Percentiles rank a stretch among this genome's conserved stretches.
These are phyloP conservation scores for Pardalotus punctatus DNA, from an alignment of 2,113 vertebrate species.

Conservation along the genomic window DNA sequence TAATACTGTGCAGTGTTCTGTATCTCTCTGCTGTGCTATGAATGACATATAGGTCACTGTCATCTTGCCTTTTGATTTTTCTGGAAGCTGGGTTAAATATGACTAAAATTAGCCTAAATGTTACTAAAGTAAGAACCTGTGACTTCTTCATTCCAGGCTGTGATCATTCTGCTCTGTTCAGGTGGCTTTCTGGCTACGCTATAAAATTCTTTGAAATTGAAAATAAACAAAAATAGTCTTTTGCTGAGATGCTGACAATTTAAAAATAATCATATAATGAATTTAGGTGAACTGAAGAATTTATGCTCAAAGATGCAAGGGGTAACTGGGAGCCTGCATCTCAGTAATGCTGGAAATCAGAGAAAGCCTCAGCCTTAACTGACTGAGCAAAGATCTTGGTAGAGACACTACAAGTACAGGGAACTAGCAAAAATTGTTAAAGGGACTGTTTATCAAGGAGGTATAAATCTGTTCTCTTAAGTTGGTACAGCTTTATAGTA, in stretches of 20 bases:
- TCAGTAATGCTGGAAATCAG: accelerated
- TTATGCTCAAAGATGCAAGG: background rate
- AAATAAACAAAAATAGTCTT: background rate
- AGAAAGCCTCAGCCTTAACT: background rate
- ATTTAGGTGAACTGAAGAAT: background rate
- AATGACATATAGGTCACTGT: background rate
- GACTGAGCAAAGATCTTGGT: background rate
- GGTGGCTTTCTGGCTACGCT: background rate
- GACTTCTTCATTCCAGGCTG: background rate
- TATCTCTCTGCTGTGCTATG: background rate
- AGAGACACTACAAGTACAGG: background rate
- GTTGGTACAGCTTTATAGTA: background rate
- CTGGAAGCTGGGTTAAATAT: background rate
- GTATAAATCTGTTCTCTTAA: background rate
- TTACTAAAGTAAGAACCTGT: background rate
- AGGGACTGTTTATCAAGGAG: background rate
- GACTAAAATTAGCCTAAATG: background rate
- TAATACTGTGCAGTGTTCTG: background rate
- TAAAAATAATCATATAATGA: background rate
- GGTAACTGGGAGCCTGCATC: background rate
- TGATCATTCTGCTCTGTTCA: background rate
- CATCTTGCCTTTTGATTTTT: background rate
- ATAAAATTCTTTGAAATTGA: background rate
- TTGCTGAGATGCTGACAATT: background rate
- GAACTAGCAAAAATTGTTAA: background rate